Evolutionary conservation across 1,140 invertebrate species (phyloP).

Genomic region (Bombyx mandarina): DNA sequence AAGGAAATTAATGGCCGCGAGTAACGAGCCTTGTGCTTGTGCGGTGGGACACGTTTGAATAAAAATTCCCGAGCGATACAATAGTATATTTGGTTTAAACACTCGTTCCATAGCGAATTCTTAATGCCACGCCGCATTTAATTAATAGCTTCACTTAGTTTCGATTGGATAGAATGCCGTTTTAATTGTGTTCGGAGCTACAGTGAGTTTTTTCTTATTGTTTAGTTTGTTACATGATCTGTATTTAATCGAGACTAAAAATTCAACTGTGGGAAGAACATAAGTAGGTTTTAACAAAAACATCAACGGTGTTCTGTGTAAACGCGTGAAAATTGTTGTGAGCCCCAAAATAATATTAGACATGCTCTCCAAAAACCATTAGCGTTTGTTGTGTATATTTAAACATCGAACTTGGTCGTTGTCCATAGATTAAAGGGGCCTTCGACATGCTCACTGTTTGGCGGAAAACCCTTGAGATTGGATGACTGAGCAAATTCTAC

Average conservation of each 20-base stretch:
- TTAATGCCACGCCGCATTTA: slow-evolving; percentile 9
- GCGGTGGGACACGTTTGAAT: slow-evolving; percentile 10
- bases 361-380: slow-evolving; percentile 61
- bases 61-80: slow-evolving; percentile 3
- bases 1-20: slow-evolving; percentile 18
- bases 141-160: slow-evolving; percentile 12
- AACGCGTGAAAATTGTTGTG: slow-evolving; percentile 60
- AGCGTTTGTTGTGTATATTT: slow-evolving; percentile 56
- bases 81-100: slow-evolving; percentile 3
- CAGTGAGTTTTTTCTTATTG: background rate
- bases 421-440: slow-evolving; percentile 30
- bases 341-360: slow-evolving; percentile 61
- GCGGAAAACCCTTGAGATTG: slow-evolving; percentile 14
- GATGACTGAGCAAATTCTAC: slow-evolving; percentile 27
- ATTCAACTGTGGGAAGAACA: slow-evolving; percentile 29
- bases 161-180: slow-evolving; percentile 2
- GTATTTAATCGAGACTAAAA: slow-evolving; percentile 5
- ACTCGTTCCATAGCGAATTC: background rate
- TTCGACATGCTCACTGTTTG: slow-evolving; percentile 20
- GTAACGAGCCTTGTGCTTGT: slow-evolving; percentile 8
- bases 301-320: slow-evolving; percentile 36
- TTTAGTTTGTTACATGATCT: slow-evolving; percentile 8
- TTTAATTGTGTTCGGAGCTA: no score
- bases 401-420: slow-evolving; percentile 25
- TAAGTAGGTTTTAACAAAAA: slow-evolving; percentile 39